Percentiles rank a stretch among this genome's conserved stretches.
phyloP scores from a whole-genome alignment of 2,113 vertebrate species.

The Nematolebias whitei region DNA sequence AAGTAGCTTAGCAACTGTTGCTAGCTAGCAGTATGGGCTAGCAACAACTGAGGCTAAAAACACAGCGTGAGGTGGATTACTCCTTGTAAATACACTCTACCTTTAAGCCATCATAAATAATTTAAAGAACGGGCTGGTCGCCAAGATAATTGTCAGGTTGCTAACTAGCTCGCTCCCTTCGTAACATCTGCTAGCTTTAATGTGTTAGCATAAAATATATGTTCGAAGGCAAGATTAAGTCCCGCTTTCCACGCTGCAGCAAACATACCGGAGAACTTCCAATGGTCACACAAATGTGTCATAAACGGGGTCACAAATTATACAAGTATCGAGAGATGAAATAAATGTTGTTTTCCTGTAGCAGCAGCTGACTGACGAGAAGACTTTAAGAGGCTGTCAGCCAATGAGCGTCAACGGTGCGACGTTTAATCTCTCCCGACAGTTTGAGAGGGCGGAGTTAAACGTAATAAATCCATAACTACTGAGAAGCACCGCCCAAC shows the following conservation, averaged over 20 bases:
- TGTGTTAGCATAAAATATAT: slow-evolving; percentile 38
- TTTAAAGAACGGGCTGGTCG: no score
- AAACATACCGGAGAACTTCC: background rate
- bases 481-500: background rate
- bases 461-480: background rate
- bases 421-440: rapidly evolving
- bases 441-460: slow-evolving; percentile 1
- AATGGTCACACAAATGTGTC: background rate
- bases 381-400: slow-evolving; percentile 27
- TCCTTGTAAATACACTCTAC: background rate
- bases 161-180: slow-evolving; percentile 34
- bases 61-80: background rate
- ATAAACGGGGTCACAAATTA: background rate
- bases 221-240: slow-evolving; percentile 7
- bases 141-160: slow-evolving; percentile 2
- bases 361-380: slow-evolving; percentile 60
- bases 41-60: slow-evolving; percentile 10
- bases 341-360: slow-evolving; percentile 33
- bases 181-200: slow-evolving; percentile 44
- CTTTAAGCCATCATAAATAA: no score
- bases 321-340: slow-evolving; percentile 16
- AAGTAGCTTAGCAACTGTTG: slow-evolving; percentile 54
- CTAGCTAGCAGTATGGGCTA: slow-evolving; percentile 31
- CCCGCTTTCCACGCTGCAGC: background rate
- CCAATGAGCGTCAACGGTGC: slow-evolving; percentile 73